Evolutionary conservation across 2,888 invertebrate species (phyloP), one percentile per base, ranked within the genome.

Genomic region (Cephalotes varians): DNA sequence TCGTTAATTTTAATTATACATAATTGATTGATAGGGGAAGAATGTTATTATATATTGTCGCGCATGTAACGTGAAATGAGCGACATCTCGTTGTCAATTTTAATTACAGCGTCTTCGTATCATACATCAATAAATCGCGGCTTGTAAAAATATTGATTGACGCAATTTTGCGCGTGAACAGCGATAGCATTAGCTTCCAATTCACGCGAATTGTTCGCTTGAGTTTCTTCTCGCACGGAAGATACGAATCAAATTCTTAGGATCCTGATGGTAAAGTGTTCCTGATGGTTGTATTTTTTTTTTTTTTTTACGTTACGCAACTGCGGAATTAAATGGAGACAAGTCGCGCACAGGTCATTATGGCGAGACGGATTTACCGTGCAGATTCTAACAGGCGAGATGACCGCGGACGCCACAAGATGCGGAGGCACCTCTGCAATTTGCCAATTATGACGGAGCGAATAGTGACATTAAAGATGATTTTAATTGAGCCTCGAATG

Each of bases 401-500:
- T 21, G 47, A 47, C 7, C 25, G 56, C 54, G 44, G 81, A 65
- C 47, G 67, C 62, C 58, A 31, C 49, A 47, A 76, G 83, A 73
- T 21, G 34, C 21, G 40, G 49, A 47, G 60, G 71, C 79, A 64
- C 74, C 64, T 80, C 62, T 31, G 25, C 54, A 58, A 67, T 86
- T 76, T 64, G 62, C 49, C 86, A 87, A 86, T 90, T 90, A 88
- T 85, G 82, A 80, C 51, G 58, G 80, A 87, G 83, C 81, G 85
- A 87, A 85, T 90, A 85, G 85, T 88, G 84, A 79, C 69, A 85
- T 81, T 86, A 85, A 64, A 65, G 82, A 85, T 82, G 67, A 21
- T 71, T 91, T 82, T 84, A 77, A 88, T 88, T 83, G 84, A 85
- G 73, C 86, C 84, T 87, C 84, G 88, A 88, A 86, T 82, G 58